Base-by-base conservation (phyloP, 2,113 vertebrate genomes). In the Bostrychus sinensis region DNA sequence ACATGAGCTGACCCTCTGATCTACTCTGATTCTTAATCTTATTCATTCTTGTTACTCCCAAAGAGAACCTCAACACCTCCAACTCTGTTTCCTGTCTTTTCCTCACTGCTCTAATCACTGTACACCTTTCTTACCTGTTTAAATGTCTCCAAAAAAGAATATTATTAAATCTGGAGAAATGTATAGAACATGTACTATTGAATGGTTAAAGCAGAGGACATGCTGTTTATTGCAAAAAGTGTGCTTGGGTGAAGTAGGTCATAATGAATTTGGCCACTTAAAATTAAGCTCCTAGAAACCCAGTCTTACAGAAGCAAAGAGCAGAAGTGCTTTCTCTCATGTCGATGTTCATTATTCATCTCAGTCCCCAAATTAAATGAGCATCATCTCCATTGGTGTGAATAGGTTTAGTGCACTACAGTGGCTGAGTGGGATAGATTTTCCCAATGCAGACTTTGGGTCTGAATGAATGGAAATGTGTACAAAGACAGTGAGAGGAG, bases 281-380 rank as follows among this genome's bases (percentile, higher is more conserved):
- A 26, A 26, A 48, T 48, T 7, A 48, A 25, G 22, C 46, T 50
- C 13, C 11, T 6, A 1, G 43, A 26, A 50, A 50, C 46, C 2
- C 37, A 12, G 12, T 39, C 37, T 14, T 23, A 16, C 14, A 50
- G 45, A 25, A 11, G 45, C 37, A 14, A 39, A 39, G 11, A 39
- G 14, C 11, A 48, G 46, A 16, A 13, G 46, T 9, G 46, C 22
- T 14, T 50, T 50, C 13, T 16, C 46, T 25, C 37, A 12, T 3
- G 12, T 39, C 12, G 14, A 14, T 39, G 37, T 39, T 39, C 37
- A 39, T 39, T 39, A 39, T 39, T 39, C 37, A 39, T 39, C 12
- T 39, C 37, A 14, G 45, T 25, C 13, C 45, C 22, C 14, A 50
- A 50, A 50, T 50, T 26, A 50, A 50, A 16, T 16, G 46, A 50